Percentiles rank a stretch among this genome's conserved stretches.
Evolutionary conservation across 2,888 invertebrate species (phyloP).

Genomic region (Lumbricus terrestris): DNA sequence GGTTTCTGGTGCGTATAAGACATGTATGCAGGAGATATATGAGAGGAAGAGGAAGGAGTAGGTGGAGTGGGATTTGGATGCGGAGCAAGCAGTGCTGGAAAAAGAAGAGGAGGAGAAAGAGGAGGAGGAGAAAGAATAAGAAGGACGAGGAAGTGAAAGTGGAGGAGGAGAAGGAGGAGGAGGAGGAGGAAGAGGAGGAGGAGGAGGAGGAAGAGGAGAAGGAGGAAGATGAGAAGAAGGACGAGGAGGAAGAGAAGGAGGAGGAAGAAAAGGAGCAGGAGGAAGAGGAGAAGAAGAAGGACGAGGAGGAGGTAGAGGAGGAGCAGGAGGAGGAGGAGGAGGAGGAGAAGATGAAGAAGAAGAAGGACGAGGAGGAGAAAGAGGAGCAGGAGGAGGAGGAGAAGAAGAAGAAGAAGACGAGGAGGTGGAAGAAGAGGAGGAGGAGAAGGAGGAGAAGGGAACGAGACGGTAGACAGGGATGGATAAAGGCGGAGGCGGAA

Average conservation of each 20-base stretch:
- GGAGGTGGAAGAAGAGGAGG: neutral
- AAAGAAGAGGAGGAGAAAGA: neutral
- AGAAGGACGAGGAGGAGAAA: neutral
- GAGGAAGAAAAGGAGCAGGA: neutral
- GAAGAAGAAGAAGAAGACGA: neutral
- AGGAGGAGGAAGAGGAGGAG: neutral
- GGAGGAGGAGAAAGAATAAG: neutral
- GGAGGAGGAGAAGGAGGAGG: neutral
- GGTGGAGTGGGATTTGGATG: neutral
- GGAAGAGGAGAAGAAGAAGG: neutral
- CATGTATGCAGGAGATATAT: no score
- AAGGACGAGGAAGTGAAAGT: neutral
- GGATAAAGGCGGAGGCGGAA: neutral
- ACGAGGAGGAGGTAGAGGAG: neutral
- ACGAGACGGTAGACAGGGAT: neutral
- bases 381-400: neutral
- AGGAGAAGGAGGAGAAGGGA: neutral
- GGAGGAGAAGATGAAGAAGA: neutral
- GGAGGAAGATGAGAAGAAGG: neutral
- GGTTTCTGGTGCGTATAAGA: neutral
- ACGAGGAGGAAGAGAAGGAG: neutral
- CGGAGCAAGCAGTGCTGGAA: neutral
- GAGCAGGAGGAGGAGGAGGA: neutral
- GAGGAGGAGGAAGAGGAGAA: neutral
- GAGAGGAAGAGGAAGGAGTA: neutral